phyloP scores from a whole-genome alignment of 2,888 invertebrate genomes.

The Thereva nobilitata region DNA sequence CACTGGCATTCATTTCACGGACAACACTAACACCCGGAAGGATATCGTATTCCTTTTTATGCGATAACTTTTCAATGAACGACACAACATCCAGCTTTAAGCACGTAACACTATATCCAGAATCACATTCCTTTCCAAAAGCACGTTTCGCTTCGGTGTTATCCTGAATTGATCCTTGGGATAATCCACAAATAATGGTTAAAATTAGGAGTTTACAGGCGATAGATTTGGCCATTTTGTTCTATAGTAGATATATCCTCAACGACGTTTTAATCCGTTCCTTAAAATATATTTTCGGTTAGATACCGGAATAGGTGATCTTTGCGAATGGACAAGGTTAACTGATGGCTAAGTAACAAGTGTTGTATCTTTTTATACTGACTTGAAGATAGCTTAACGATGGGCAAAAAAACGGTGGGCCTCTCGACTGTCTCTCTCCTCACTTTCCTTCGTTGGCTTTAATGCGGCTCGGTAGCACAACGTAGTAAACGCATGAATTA shows the following conservation, averaged over 20 bases:
- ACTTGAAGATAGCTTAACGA: constrained; percentile 19
- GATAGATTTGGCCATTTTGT: constrained; percentile 4
- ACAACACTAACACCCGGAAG: constrained; percentile 76
- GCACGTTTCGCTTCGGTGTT: constrained; percentile 28
- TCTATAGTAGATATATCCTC: not conserved
- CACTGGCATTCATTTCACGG: constrained; percentile 66
- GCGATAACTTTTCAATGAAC: constrained; percentile 74
- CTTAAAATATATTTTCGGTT: not conserved
- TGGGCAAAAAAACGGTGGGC: constrained; percentile 17
- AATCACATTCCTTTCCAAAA: constrained; percentile 57
- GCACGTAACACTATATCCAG: constrained; percentile 71
- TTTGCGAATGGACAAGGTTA: constrained; percentile 27
- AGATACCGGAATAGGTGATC: not conserved
- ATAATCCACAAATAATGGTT: constrained; percentile 5
- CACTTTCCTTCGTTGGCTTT: constrained; percentile 16
- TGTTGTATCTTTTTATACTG: constrained; percentile 35
- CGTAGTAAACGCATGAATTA: constrained; percentile 38
- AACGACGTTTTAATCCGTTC: not conserved
- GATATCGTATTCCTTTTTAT: constrained; percentile 67
- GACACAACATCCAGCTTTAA: constrained; percentile 77
- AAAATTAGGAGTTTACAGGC: not conserved
- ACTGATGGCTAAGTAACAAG: constrained; percentile 32
- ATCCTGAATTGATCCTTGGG: constrained; percentile 5
- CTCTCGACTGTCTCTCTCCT: constrained; percentile 25
- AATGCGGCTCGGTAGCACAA: constrained; percentile 13